Evolutionary conservation across 2,797 vertebrate species (phyloP).

Genomic region (Pitangus sulphuratus): DNA sequence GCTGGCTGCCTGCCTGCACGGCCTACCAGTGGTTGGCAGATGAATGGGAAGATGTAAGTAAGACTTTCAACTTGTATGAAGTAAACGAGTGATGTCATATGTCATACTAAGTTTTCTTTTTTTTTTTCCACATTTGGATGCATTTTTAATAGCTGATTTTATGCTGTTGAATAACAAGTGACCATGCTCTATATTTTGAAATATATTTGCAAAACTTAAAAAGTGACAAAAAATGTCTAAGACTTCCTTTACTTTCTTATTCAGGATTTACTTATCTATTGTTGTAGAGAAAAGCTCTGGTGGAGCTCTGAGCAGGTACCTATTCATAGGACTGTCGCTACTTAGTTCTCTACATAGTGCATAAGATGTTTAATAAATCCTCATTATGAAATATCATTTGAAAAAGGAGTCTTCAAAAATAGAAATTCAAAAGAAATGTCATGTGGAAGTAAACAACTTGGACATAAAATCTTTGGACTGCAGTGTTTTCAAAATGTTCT

Average conservation of each 20-base stretch:
- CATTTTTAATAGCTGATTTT: neutral
- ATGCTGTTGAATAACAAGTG: neutral
- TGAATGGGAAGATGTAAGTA: constrained; percentile 86
- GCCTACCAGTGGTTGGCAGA: constrained; percentile 80
- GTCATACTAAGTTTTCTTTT: neutral
- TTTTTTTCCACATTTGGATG: neutral
- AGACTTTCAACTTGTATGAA: neutral
- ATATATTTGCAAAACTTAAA: neutral
- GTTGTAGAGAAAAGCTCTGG: neutral
- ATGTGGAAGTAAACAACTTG: neutral
- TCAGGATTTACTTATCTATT: neutral
- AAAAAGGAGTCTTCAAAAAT: neutral
- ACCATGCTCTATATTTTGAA: neutral
- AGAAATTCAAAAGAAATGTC: neutral
- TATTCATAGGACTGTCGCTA: neutral
- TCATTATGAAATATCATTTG: neutral
- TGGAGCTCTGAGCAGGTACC: neutral
- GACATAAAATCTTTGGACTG: neutral
- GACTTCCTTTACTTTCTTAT: neutral
- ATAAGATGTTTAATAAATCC: neutral
- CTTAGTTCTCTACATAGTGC: neutral
- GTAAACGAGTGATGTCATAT: no score
- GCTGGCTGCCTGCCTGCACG: constrained; percentile 78
- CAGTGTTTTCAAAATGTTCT: neutral
- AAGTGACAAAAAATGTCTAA: neutral